Evolutionary conservation across 2,113 vertebrate species (phyloP).

Genomic region (Crotalus horridus): DNA sequence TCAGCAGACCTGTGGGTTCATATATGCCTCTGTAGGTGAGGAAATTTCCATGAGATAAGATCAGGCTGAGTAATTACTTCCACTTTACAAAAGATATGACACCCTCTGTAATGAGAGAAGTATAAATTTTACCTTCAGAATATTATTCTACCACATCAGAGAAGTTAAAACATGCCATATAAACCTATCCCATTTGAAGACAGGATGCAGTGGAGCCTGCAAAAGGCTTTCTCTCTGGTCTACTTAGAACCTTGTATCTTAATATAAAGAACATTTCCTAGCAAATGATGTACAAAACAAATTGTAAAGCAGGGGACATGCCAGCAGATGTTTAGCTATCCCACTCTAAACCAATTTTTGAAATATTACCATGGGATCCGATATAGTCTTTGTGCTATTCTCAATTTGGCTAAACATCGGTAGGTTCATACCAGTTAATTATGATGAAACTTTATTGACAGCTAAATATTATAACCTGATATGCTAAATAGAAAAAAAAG

Average conservation of each 20-base stretch:
- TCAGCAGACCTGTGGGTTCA: background rate
- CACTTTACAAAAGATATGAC: conserved; percentile 16
- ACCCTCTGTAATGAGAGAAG: conserved; percentile 5
- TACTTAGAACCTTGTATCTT: background rate
- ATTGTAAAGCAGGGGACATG: background rate
- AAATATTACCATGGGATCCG: background rate
- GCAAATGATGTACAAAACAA: background rate
- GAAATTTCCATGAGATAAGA: conserved; percentile 27
- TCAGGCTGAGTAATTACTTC: conserved; percentile 10
- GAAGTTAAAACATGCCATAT: background rate
- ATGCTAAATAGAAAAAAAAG: background rate
- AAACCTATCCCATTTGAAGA: background rate
- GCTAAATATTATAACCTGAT: background rate
- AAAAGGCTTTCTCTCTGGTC: background rate
- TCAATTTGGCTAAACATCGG: background rate
- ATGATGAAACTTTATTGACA: background rate
- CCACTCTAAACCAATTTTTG: background rate
- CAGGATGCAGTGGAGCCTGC: no score
- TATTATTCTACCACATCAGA: background rate
- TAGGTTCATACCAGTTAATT: background rate
- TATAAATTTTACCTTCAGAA: conserved; percentile 3
- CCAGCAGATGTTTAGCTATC: background rate
- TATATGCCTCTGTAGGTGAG: background rate
- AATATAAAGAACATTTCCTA: background rate
- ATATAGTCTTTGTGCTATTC: background rate